Conservation (phyloP, 2,888 invertebrate species). For the Buathra laborator region DNA sequence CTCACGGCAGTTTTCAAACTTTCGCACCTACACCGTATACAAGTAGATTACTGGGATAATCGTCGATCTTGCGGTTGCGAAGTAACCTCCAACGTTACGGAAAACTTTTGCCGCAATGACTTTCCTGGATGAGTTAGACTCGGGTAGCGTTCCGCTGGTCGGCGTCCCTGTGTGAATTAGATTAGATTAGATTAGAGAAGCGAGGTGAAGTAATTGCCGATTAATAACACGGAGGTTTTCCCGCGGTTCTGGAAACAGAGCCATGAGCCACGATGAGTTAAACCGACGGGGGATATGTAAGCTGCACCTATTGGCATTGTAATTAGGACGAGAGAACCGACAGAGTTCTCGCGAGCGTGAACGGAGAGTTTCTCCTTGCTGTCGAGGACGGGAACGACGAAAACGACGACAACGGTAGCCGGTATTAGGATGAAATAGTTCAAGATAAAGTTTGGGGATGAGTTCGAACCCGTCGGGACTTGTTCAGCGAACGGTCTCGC, state of each 20-base stretch:
- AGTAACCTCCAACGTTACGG: background rate
- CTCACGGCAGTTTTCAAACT: slow-evolving; percentile 28
- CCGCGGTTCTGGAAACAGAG: background rate
- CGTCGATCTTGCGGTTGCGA: background rate
- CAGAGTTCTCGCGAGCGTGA: background rate
- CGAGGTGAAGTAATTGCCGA: slow-evolving; percentile 80
- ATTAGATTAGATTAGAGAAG: slow-evolving; percentile 76
- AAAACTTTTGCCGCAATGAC: slow-evolving; percentile 73
- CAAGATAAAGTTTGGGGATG: slow-evolving; percentile 47
- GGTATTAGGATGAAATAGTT: slow-evolving; percentile 28
- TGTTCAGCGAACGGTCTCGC: slow-evolving; percentile 69
- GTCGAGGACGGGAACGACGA: slow-evolving; percentile 42
- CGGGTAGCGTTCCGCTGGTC: slow-evolving; percentile 17
- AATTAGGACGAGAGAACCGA: slow-evolving; percentile 77
- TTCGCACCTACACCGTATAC: slow-evolving; percentile 6
- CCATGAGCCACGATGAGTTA: background rate
- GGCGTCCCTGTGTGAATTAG: slow-evolving; percentile 68
- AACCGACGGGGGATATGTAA: slow-evolving; percentile 28
- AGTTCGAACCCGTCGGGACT: slow-evolving; percentile 47
- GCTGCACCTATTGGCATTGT: slow-evolving; percentile 72
- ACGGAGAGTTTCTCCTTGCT: slow-evolving; percentile 46
- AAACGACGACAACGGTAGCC: slow-evolving; percentile 18
- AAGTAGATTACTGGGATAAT: slow-evolving; percentile 31
- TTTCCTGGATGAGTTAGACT: slow-evolving; percentile 70
- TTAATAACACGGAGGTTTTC: slow-evolving; percentile 79